These are phyloP conservation scores for Nilaparvata lugens DNA, from an alignment of 1,140 invertebrate species.

Conservation along the genomic window DNA sequence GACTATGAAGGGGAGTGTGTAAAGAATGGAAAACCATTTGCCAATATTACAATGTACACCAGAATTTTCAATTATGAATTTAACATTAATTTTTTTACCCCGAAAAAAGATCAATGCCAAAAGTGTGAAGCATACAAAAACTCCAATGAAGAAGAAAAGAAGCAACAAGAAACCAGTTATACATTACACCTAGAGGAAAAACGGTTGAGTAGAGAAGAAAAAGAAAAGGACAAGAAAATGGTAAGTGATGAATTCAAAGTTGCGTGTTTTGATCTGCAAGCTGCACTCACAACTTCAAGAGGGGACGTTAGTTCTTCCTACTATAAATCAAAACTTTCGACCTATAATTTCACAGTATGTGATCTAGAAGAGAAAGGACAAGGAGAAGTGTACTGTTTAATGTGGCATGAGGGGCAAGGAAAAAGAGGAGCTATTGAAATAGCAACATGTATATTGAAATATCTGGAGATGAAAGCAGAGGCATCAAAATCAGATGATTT, in stretches of 20 bases:
- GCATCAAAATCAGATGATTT: not conserved
- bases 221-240: too few relatives aligned
- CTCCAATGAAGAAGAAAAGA: too few relatives aligned
- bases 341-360: not conserved
- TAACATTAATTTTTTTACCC: too few relatives aligned
- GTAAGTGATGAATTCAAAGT: not conserved
- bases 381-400: not conserved
- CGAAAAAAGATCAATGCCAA: too few relatives aligned
- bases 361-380: not conserved
- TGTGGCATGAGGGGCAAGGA: not conserved
- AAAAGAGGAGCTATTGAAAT: not conserved
- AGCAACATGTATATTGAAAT: constrained; percentile 2
- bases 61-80: too few relatives aligned
- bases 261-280: not conserved
- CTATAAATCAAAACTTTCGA: not conserved
- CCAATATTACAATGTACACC: too few relatives aligned
- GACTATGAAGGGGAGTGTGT: too few relatives aligned
- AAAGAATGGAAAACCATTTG: too few relatives aligned
- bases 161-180: too few relatives aligned
- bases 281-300: not conserved
- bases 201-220: too few relatives aligned
- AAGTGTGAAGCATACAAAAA: too few relatives aligned
- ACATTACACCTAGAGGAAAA: too few relatives aligned
- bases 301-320: not conserved
- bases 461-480: not conserved